These are phyloP conservation scores for Myotis brandtii DNA, from an alignment of 2,113 vertebrate genomes.

Conservation along the genomic window DNA sequence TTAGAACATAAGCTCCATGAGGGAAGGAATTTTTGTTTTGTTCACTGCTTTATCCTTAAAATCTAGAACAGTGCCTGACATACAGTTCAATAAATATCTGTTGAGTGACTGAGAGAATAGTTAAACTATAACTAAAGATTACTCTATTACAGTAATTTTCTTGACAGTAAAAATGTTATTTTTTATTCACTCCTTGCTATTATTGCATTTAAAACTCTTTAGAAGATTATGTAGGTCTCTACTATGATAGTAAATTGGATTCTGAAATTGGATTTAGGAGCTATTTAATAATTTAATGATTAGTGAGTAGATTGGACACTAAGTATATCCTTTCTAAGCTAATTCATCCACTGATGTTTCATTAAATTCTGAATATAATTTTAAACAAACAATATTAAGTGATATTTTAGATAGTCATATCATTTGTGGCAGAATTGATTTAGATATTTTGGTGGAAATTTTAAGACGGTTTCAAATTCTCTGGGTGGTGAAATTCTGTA, in stretches of 20 bases:
- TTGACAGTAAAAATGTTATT: conserved; percentile 22
- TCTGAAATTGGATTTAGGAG: not conserved
- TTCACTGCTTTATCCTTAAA: not conserved
- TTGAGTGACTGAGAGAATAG: not conserved
- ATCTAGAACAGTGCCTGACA: not conserved
- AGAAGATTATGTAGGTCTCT: not conserved
- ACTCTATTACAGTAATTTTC: not conserved
- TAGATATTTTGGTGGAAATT: conserved; percentile 59
- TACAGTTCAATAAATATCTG: not conserved
- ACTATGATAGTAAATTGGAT: not conserved
- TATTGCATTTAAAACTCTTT: not conserved
- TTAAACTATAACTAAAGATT: not conserved
- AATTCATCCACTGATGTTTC: conserved; percentile 44
- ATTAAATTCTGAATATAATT: conserved; percentile 54
- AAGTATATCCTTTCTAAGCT: not conserved
- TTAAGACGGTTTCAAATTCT: conserved; percentile 23
- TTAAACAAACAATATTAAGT: not conserved
- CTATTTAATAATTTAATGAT: not conserved
- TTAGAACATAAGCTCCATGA: not conserved
- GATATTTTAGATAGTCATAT: not conserved
- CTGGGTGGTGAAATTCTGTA: conserved; percentile 20
- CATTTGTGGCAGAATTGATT: conserved; percentile 47
- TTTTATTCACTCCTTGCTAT: not conserved
- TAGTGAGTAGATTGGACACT: not conserved
- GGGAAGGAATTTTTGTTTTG: not conserved